A percentile compares a stretch with the other conserved stretches of the same genome.
phyloP scores from a whole-genome alignment of 2,888 invertebrate species.

The Xanthorhoe designata region DNA sequence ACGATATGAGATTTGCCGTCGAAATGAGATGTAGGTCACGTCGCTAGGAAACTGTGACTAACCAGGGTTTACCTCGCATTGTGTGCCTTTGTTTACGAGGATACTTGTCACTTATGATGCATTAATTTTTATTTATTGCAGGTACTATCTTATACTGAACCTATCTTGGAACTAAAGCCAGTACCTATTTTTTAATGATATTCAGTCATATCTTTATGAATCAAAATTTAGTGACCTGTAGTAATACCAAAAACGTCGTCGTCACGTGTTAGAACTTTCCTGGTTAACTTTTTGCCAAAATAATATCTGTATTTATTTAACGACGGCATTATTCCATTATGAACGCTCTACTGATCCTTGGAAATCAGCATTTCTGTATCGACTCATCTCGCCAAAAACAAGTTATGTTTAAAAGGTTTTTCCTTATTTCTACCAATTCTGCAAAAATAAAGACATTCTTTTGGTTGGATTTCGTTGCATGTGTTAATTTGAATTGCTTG shows the following conservation, averaged over 20 bases:
- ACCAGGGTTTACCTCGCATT: constrained; percentile 58
- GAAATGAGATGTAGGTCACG: constrained; percentile 56
- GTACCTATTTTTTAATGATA: background rate
- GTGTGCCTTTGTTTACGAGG: constrained; percentile 24
- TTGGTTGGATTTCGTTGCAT: too few relatives aligned
- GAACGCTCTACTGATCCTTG: constrained; percentile 4
- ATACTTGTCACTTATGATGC: background rate
- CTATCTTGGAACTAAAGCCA: background rate
- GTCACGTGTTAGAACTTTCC: background rate
- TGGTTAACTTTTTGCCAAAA: background rate
- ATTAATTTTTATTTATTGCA: background rate
- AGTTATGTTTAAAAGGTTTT: constrained; percentile 10
- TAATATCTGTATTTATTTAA: background rate
- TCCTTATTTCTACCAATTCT: constrained; percentile 18
- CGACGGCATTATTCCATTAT: constrained; percentile 8
- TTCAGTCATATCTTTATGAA: too few relatives aligned
- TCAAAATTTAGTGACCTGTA: too few relatives aligned
- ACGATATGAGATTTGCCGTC: constrained; percentile 14
- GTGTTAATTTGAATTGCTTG: background rate
- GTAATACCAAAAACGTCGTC: too few relatives aligned
- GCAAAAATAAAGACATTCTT: background rate
- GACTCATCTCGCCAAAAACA: constrained; percentile 10
- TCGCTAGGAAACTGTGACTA: constrained; percentile 58
- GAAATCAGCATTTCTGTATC: constrained; percentile 1
- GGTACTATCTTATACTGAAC: background rate